Base-by-base conservation (phyloP, 1,140 invertebrate species). In the Trichomalopsis sarcophagae region DNA sequence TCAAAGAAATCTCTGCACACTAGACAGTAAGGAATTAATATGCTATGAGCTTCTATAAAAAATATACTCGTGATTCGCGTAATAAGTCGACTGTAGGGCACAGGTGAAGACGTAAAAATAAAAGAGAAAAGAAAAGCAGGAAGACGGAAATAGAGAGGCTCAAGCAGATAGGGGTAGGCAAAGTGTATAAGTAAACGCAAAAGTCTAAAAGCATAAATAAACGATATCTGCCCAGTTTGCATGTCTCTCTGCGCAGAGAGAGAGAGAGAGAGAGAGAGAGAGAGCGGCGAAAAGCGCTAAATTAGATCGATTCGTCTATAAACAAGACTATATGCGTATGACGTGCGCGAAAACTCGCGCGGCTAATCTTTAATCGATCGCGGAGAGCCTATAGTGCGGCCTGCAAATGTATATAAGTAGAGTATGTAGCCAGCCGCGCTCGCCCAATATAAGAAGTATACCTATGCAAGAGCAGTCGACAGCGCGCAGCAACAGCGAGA, bases 301-400 rank as follows among this genome's bases (percentile, higher is more conserved):
- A 77, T 77, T 83, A 83, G 75, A 83, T 83, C 82, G 62, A 84
- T 84, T 76, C 55, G 82, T 55, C 75, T 84, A 84, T 78, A 84
- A 84, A 84, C 82, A 79, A 73, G 30, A 76, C 40, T 79, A 44
- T 69, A 40, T 50, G 69, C 66, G 75, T 21, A 73, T 79, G 82
- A 80, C 33, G 82, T 84, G 83, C n/a, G 33, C 77, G 50, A 73
- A 80, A 84, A 78, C 47, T 83, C 17, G 82, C 33, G 23, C 47
- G 36, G 14, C 17, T 83, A 84, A 79, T 84, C 68, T 69, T 62
- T 44, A 66, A 84, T 80, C 77, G 69, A 84, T 84, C 76, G 66
- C 36, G 68, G 17, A 21, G 30, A 77, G 50, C 21, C 36, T n/a
- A 30, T n/a, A 62, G 9, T 33, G 23, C 30, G 27, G 23, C 17